Base-by-base conservation (phyloP, 23 tunicate genomes). In the Corella eumyota region DNA sequence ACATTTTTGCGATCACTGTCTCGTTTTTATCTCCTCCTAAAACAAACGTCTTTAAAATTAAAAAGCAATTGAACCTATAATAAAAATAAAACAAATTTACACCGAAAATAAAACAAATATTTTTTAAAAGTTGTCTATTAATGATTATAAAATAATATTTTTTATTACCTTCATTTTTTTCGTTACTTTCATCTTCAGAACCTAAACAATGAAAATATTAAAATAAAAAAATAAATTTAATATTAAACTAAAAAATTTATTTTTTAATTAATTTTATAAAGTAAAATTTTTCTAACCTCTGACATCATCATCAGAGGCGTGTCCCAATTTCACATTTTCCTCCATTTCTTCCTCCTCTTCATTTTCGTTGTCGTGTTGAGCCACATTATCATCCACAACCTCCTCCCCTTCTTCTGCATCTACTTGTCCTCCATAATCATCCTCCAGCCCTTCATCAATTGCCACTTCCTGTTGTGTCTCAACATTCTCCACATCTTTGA, bases 351-450 rank as follows among this genome's bases (percentile, higher is more conserved):
- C 64, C 21, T 63, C 71, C 23, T 38, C 85, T 15, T 84, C 94
- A 48, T 77, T 74, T 20, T 73, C 83, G 27, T 69, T 66, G 11
- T 70, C 83, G 60, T 88, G 81, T 34, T 85, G 73, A 3, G 95
- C 95, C 50, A 85, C 74, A 71, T 85, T 77, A 45, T 85, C 95
- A 49, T 84, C 94, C 32, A 56, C 81, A 4, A 24, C 76, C 61
- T 67, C 80, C 32, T 80, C 74, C 25, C 61, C 79, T 33, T 72
- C 77, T 37, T 75, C 83, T 9, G 75, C 78, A 45, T 83, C 92
- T 35, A 84, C 94, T 6, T 46, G 79, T 60, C 72, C 77, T 19
- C 72, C 90, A 66, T 74, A 72, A 38, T 72, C 90, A 28, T 72
- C 68, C 5, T 77, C 85, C 34, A 49, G 32, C 11, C 50, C 64